phyloP scores from a whole-genome alignment of 2,888 invertebrate genomes.

The Panopea generosa region DNA sequence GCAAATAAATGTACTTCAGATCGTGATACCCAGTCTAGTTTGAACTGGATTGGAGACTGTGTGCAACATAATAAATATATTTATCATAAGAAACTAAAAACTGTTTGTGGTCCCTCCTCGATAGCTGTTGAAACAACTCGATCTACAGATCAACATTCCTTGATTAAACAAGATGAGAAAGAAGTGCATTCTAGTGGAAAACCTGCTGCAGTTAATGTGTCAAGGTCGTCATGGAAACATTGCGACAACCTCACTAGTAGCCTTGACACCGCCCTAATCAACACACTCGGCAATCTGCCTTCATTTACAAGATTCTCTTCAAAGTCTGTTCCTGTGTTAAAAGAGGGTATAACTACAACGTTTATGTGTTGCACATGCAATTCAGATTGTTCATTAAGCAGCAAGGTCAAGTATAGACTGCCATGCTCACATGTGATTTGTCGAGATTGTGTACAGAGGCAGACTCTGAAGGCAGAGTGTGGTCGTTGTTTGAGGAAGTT shows the following conservation, averaged over 20 bases:
- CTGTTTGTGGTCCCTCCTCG: no score
- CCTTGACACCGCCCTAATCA: slow-evolving; percentile 68
- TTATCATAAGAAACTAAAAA: no score
- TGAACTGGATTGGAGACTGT: no score
- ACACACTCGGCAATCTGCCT: slow-evolving; percentile 67
- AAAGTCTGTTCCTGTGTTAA: neutral
- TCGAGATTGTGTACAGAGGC: slow-evolving; percentile 47
- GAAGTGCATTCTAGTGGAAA: no score
- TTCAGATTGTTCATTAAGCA: slow-evolving; percentile 1
- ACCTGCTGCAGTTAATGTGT: no score
- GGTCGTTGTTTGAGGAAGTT: slow-evolving; percentile 14
- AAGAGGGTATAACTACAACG: neutral
- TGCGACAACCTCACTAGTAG: slow-evolving; percentile 62
- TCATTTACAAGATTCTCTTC: slow-evolving; percentile 58
- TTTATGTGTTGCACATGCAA: slow-evolving; percentile 6
- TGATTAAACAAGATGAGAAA: no score
- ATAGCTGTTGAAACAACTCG: no score
- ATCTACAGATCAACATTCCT: no score
- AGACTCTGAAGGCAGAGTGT: slow-evolving; percentile 9
- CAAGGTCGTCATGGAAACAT: slow-evolving; percentile 26
- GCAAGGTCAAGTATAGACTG: slow-evolving; percentile 57
- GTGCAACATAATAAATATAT: no score
- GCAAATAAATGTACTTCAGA: no score
- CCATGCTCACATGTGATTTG: slow-evolving; percentile 67
- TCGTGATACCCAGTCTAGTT: no score